These are phyloP conservation scores for Montipora foliosa DNA, from an alignment of 64 coral and sea anemone species.

Conservation along the genomic window DNA sequence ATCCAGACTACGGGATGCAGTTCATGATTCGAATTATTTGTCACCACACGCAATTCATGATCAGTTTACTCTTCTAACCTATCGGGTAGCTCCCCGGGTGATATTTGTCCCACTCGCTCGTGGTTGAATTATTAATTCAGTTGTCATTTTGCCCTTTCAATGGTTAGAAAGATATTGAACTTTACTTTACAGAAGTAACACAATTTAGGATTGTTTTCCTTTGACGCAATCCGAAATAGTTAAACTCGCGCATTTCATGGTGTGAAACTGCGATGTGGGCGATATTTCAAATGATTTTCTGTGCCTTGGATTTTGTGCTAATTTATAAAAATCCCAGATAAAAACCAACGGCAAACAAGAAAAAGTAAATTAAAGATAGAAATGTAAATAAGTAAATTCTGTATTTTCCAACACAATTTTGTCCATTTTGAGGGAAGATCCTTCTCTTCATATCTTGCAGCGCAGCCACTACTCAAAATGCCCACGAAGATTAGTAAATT, in stretches of 20 bases:
- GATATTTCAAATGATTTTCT: too few relatives aligned
- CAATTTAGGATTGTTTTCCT: background rate
- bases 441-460: background rate
- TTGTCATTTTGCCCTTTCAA: slow-evolving; percentile 25
- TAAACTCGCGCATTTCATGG: background rate
- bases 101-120: slow-evolving; percentile 20
- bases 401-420: background rate
- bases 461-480: background rate
- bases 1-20: background rate
- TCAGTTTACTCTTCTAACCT: background rate
- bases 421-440: background rate
- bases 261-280: background rate
- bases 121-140: slow-evolving; percentile 43
- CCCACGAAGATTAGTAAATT: slow-evolving; percentile 1
- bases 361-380: too few relatives aligned
- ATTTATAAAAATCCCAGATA: too few relatives aligned
- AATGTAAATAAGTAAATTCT: too few relatives aligned
- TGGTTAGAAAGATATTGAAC: slow-evolving; percentile 18
- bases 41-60: too few relatives aligned
- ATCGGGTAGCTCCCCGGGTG: background rate
- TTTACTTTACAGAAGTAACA: background rate
- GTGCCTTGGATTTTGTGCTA: too few relatives aligned
- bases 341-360: too few relatives aligned
- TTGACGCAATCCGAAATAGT: background rate
- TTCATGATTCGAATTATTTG: background rate